These are phyloP conservation scores for Hystrix brachyura DNA, from an alignment of 2,113 vertebrate species.

Conservation along the genomic window DNA sequence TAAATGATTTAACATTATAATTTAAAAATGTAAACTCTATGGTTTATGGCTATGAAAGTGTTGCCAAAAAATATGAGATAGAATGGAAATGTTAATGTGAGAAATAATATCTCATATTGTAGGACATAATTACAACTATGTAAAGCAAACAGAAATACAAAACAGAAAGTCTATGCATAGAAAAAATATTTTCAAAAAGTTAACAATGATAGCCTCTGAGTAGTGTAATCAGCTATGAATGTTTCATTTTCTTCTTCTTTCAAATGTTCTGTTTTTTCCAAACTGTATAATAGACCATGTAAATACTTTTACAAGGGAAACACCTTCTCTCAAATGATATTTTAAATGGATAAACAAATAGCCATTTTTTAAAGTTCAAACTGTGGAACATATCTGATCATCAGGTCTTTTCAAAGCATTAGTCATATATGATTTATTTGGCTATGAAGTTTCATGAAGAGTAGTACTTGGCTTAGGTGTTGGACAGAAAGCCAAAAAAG, in stretches of 20 bases:
- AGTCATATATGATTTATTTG: constrained; percentile 80
- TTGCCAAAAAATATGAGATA: constrained; percentile 33
- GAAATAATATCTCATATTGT: background rate
- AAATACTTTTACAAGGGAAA: constrained; percentile 65
- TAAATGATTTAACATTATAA: background rate
- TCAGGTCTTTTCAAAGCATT: constrained; percentile 54
- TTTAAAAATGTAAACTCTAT: background rate
- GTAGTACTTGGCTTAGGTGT: constrained; percentile 71
- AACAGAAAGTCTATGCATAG: background rate
- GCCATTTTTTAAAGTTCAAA: background rate
- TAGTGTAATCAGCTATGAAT: background rate
- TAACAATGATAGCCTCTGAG: background rate
- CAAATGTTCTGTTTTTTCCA: background rate
- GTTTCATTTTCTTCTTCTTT: background rate
- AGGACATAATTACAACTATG: background rate
- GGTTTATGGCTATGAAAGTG: background rate
- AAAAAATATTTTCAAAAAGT: constrained; percentile 37
- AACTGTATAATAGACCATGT: constrained; percentile 14
- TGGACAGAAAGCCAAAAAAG: constrained; percentile 36
- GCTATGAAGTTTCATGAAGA: constrained; percentile 66
- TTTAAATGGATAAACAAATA: constrained; percentile 65
- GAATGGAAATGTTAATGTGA: constrained; percentile 9
- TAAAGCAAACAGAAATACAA: constrained; percentile 43
- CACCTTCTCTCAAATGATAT: constrained; percentile 47
- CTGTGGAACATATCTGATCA: constrained; percentile 64